Evolutionary conservation across 2,797 vertebrate species (phyloP), one percentile per base, ranked within the genome.

Genomic region (Acestrorhynchus altus): DNA sequence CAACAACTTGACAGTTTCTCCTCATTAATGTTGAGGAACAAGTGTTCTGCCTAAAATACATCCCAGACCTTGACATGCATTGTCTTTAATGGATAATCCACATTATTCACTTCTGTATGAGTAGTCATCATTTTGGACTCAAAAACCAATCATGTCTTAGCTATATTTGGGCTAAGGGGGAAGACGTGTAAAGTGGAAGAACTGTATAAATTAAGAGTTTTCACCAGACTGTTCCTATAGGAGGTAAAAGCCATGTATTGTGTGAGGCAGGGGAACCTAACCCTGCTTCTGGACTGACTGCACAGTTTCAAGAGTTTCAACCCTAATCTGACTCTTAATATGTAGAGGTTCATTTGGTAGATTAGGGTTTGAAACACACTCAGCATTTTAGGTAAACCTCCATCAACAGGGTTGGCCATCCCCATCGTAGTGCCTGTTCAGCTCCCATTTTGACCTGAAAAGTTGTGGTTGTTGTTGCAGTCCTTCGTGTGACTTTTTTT

Each of bases 401-500:
- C 81, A 80, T 77, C 13, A 65, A 40, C 47, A 39, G 69, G 60
- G 24, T 28, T 31, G 42, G 20, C 2, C 61, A 60, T 8, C 22
- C 18, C 49, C 20, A 35, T 31, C 8, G 0, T 20, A 2, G 31
- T 20, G 28, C 67, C 8, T 6, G 63, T 59, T 70, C 16, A 16
- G 67, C 74, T 75, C 52, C 64, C 13, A 20, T 68, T 76, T 76
- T 52, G 89, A 82, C 91, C 92, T 92, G 91, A 92, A 92, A 89
- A 84, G 83, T 81, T 87, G 89, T 87, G 84, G 22, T 89, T 86
- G 86, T 85, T 84, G 83, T 84, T 91, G 91, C 92, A 92, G 93
- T 94, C 92, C 92, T 93, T 92, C 81, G 81, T 92, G 90, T 90
- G 92, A 89, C 91, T 84, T 88, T 88, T 89, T 86, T 64, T 39